phyloP scores from a whole-genome alignment of 2,888 invertebrate species.

The Camponotus fellah region DNA sequence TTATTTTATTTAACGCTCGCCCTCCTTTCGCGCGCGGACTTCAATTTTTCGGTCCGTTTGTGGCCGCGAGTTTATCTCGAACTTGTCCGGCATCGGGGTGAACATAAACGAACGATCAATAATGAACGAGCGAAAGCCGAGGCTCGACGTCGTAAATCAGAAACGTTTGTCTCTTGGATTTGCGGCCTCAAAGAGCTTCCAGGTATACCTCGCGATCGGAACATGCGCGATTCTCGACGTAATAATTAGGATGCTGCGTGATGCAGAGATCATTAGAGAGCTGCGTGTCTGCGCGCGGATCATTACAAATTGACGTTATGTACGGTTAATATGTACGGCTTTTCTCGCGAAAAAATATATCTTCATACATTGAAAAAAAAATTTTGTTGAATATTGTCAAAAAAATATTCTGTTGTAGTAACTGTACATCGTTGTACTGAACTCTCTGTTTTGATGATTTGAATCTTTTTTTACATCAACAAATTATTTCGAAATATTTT shows the following conservation, averaged over 20 bases:
- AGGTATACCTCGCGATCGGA: constrained; percentile 27
- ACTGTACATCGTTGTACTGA: too few species aligned
- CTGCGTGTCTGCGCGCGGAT: not conserved
- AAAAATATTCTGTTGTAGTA: too few species aligned
- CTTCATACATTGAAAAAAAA: not conserved
- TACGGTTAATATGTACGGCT: not conserved
- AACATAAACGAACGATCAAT: constrained; percentile 57
- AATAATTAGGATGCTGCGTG: constrained; percentile 3
- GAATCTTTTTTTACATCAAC: too few species aligned
- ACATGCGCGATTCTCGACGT: not conserved
- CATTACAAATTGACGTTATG: not conserved
- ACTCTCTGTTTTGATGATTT: too few species aligned
- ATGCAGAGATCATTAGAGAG: not conserved
- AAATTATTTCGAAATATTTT: too few species aligned
- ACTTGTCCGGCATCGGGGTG: constrained; percentile 53
- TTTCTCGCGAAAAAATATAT: not conserved
- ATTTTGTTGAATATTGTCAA: too few species aligned
- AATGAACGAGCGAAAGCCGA: constrained; percentile 46
- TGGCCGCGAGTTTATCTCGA: constrained; percentile 53
- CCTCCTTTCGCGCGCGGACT: constrained; percentile 42
- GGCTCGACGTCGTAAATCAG: constrained; percentile 52
- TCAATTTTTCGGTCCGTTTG: constrained; percentile 55
- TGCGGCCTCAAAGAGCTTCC: constrained; percentile 45
- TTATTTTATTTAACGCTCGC: constrained; percentile 46
- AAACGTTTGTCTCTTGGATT: constrained; percentile 55